phyloP scores from a whole-genome alignment of 2,113 vertebrate genomes.

The Galbula dea region DNA sequence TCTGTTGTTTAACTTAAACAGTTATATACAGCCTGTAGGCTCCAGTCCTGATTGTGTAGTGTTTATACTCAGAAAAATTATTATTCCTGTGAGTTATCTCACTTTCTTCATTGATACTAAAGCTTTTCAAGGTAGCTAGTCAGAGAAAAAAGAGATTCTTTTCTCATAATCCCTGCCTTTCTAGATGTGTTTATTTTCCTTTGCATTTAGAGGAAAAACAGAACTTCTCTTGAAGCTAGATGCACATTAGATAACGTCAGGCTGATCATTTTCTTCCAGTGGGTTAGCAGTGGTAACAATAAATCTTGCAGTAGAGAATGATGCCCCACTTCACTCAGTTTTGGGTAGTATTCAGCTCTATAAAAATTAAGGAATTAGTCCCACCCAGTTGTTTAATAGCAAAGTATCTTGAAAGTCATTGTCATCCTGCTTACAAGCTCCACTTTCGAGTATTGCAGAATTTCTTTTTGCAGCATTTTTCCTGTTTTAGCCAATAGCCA shows the following conservation, averaged over 20 bases:
- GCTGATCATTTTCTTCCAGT: background rate
- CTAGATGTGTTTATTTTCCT: background rate
- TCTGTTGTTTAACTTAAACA: background rate
- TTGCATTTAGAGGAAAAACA: background rate
- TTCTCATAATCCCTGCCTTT: background rate
- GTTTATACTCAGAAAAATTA: background rate
- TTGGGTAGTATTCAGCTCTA: background rate
- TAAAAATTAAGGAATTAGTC: background rate
- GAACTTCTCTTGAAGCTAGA: background rate
- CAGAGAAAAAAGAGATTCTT: background rate
- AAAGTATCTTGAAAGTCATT: background rate
- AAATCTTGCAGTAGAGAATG: background rate
- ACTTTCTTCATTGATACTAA: background rate
- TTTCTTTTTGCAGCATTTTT: background rate
- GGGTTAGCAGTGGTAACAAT: background rate
- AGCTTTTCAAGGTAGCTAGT: background rate
- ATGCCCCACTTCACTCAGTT: background rate
- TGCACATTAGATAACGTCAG: background rate
- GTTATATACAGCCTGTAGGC: background rate
- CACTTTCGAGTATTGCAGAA: background rate
- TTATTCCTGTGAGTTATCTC: background rate
- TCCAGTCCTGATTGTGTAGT: background rate
- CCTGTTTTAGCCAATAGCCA: background rate
- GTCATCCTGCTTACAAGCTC: background rate
- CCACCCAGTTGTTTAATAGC: background rate